These are phyloP conservation scores for Melieria picta DNA, from an alignment of 2,888 invertebrate species.

Conservation along the genomic window DNA sequence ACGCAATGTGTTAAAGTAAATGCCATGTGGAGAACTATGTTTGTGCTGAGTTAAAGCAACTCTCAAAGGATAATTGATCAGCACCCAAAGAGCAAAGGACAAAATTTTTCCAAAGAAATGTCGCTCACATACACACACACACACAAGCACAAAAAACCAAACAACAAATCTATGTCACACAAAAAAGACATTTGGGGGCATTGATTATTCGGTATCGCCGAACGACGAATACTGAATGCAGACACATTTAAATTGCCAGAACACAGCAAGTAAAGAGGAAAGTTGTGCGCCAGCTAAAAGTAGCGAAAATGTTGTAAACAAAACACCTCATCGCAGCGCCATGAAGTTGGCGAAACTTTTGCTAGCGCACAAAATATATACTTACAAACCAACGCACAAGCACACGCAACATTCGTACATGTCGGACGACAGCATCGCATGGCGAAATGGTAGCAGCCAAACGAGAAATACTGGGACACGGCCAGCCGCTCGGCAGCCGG, in stretches of 20 bases:
- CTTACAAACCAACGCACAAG: not conserved
- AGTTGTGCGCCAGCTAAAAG: not conserved
- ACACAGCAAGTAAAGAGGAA: no score
- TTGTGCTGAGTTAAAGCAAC: no score
- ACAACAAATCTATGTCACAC: no score
- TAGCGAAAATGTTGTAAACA: not conserved
- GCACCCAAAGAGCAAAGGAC: no score
- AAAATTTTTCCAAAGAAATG: no score
- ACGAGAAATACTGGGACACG: constrained; percentile 9
- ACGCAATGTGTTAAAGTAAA: no score
- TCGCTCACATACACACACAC: no score
- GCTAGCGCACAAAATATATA: not conserved
- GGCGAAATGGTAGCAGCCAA: constrained; percentile 19
- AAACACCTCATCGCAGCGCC: not conserved
- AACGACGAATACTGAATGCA: not conserved
- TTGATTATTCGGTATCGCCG: not conserved
- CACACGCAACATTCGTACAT: not conserved
- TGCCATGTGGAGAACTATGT: no score
- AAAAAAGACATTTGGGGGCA: not conserved
- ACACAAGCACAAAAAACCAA: no score
- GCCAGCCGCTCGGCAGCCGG: no score
- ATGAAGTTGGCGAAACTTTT: not conserved
- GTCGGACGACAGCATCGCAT: constrained; percentile 3
- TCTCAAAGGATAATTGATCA: no score
- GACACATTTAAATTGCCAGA: no score